Conservation (phyloP, 1,140 invertebrate genomes). For the Bemisia tabaci region DNA sequence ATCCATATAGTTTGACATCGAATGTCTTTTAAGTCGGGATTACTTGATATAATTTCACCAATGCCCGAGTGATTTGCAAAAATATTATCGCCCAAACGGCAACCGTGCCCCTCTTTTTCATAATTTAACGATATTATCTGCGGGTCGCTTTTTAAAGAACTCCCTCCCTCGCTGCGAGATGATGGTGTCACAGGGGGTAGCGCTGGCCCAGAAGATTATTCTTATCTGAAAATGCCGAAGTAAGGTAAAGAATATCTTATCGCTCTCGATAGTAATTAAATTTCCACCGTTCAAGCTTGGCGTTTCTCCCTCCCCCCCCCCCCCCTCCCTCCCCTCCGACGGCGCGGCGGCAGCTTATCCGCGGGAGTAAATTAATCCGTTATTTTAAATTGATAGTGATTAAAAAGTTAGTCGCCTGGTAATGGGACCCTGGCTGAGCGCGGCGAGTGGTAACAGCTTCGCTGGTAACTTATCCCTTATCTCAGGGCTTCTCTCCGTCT, state of each 20-base stretch:
- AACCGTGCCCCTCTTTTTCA: conserved; percentile 16
- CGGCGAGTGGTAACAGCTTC: neutral
- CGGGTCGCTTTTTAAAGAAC: neutral
- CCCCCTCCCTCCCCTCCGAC: conserved; percentile 10
- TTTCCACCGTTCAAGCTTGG: neutral
- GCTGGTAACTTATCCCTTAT: neutral
- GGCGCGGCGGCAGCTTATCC: conserved; percentile 11
- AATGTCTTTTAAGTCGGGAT: no score
- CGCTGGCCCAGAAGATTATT: no score
- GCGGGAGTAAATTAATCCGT: neutral
- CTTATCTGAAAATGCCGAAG: neutral
- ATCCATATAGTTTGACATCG: no score
- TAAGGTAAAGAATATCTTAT: neutral
- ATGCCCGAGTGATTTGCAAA: no score
- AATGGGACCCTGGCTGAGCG: neutral
- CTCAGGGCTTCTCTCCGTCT: neutral
- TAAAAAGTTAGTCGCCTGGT: neutral
- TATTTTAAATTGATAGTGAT: neutral
- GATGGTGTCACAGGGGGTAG: no score
- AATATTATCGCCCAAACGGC: no score
- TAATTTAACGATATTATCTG: conserved; percentile 6
- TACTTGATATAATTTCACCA: no score
- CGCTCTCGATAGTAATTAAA: neutral
- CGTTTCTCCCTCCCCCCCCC: conserved; percentile 12
- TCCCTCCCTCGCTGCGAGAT: conserved; percentile 1